Evolutionary conservation across 2,113 vertebrate genomes (phyloP), one percentile per base, ranked within the genome.

Genomic region (Pao palembangensis): DNA sequence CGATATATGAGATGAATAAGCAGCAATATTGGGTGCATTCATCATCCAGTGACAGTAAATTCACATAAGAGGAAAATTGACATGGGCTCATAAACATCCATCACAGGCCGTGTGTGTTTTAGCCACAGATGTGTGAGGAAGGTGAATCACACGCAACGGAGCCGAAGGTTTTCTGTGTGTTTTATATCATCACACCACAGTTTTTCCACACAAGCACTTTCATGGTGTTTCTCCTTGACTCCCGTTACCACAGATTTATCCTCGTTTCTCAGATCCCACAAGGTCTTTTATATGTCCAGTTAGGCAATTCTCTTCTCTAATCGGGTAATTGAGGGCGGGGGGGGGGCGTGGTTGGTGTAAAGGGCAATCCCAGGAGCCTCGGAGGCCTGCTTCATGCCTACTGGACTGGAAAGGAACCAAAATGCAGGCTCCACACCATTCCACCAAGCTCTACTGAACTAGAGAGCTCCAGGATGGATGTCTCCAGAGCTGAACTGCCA

Each of bases 21-120:
- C 77, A 55, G 73, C 18, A 78, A 83, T 88, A 87, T 88, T 88
- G 85, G 81, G 73, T 65, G 65, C 87, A 86, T 88, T 76, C 74
- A 88, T 88, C 85, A 86, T 71, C 64, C 42, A 1, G 60, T 81
- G 87, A 88, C 85, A 83, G 78, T 79, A 81, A 78, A 84, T 84
- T 80, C 82, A 67, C 78, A 47, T 16, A 47, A 64, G 78, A 64
- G 78, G 82, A 82, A 83, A 88, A 82, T 80, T 87, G 77, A 85
- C 83, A 81, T 75, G 67, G 69, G 74, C 82, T 84, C 81, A 78
- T 82, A 84, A 84, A 75, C 85, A 87, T 82, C 82, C 79, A 84
- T 88, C 87, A 87, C 50, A 1, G 69, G 61, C 55, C 69, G 44
- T 61, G 81, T 55, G 71, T 46, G 18, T 67, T 71, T 19, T 6